Conservation (phyloP, 2,797 vertebrate species). For the Apogon talboti region DNA sequence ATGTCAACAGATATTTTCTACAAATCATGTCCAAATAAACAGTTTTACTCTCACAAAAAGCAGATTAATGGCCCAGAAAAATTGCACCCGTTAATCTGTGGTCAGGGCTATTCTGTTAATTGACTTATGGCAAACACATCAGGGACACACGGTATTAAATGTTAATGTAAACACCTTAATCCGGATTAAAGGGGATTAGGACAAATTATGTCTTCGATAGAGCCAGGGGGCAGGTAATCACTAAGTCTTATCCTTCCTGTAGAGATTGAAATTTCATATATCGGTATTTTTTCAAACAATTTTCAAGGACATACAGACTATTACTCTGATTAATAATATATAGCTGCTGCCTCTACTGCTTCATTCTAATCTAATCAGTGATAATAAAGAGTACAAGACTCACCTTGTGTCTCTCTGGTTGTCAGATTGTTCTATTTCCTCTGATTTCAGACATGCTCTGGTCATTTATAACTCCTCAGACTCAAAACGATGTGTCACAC, state of each 20-base stretch:
- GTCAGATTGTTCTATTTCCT: constrained; percentile 28
- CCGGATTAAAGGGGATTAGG: constrained; percentile 28
- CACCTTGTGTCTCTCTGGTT: constrained; percentile 25
- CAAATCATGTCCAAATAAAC: neutral
- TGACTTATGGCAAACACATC: constrained; percentile 20
- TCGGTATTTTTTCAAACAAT: neutral
- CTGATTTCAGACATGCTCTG: constrained; percentile 21
- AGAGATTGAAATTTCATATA: constrained; percentile 5
- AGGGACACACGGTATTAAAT: constrained; percentile 22
- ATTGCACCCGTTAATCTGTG: constrained; percentile 11
- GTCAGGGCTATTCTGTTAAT: constrained; percentile 22
- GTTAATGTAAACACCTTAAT: constrained; percentile 38
- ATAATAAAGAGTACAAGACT: constrained; percentile 10
- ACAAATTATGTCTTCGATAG: constrained; percentile 33
- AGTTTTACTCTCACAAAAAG: constrained; percentile 7
- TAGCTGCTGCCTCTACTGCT: neutral
- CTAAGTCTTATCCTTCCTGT: neutral
- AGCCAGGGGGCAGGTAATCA: constrained; percentile 23
- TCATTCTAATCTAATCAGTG: constrained; percentile 18
- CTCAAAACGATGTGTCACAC: constrained; percentile 54
- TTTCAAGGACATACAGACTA: constrained; percentile 4
- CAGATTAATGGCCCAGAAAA: neutral
- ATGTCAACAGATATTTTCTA: constrained; percentile 4
- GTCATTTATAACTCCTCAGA: constrained; percentile 33
- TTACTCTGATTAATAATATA: constrained; percentile 18